Conservation (phyloP, 2,113 vertebrate species). For the crab-eating macaque (Macaca fascicularis) region T2T-MFA8v1.1 NC_088376.1:166167501-166168000, state of each 20-base stretch:
- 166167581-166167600: background rate
- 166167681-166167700: background rate
- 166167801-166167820: background rate
- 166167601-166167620: background rate
- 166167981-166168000: background rate
- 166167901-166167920: background rate
- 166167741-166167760: conserved; percentile 43
- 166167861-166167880: background rate
- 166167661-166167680: conserved; percentile 22
- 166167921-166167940: background rate
- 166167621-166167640: background rate
- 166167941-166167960: background rate
- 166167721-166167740: background rate
- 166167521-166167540: background rate
- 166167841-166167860: conserved; percentile 32
- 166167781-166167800: background rate
- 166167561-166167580: background rate
- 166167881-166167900: conserved; percentile 34
- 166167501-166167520: background rate
- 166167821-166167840: background rate
- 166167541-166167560: background rate
- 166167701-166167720: background rate
- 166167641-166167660: background rate
- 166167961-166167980: background rate
- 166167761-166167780: background rate